phyloP scores from a whole-genome alignment of 2,797 vertebrate species.

The Chrysocyon brachyurus region DNA sequence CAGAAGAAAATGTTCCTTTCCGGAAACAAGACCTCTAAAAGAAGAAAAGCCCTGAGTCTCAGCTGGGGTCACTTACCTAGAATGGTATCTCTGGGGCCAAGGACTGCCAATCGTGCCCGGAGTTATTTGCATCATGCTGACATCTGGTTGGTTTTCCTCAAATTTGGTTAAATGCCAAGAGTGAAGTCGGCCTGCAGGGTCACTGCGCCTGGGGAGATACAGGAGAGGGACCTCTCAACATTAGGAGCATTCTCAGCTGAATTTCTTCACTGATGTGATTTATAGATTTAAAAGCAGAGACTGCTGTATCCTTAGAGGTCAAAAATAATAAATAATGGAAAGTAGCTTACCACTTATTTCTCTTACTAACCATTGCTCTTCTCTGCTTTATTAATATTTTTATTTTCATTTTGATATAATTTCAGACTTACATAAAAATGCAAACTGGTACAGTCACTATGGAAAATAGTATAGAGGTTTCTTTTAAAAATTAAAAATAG shows the following conservation, averaged over 20 bases:
- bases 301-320: not conserved
- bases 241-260: constrained; percentile 9
- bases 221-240: not conserved
- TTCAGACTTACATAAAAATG: constrained; percentile 31
- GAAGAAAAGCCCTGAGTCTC: not conserved
- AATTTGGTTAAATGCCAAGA: constrained; percentile 97
- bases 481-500: not conserved
- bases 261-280: not conserved
- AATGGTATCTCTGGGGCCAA: constrained; percentile 95
- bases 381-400: not conserved
- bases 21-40: not conserved
- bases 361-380: not conserved
- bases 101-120: constrained; percentile 92
- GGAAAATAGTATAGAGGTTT: not conserved
- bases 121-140: constrained; percentile 96
- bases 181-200: constrained; percentile 92
- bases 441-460: not conserved
- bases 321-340: not conserved
- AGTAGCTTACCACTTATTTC: not conserved
- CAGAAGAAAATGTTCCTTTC: not conserved
- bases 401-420: constrained; percentile 5
- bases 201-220: constrained; percentile 90
- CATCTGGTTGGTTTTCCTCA: constrained; percentile 88
- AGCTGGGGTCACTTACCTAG: constrained; percentile 91
- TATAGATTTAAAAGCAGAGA: not conserved